phyloP scores from a whole-genome alignment of 2,113 vertebrate species.

The Cyphomyrus plagiostoma region DNA sequence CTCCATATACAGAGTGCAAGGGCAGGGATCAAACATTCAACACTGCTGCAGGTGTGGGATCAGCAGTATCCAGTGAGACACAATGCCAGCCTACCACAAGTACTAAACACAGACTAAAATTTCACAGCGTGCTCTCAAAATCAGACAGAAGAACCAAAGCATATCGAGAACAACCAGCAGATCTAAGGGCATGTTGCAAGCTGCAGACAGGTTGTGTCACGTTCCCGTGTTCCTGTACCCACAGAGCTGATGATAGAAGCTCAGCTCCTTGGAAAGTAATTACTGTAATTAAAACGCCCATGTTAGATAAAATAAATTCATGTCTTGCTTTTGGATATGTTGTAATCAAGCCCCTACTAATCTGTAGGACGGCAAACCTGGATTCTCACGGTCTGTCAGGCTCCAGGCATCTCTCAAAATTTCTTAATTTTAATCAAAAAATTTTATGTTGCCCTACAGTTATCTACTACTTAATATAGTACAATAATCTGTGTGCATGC shows the following conservation, averaged over 20 bases:
- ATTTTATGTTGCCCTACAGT: not conserved
- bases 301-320: slow-evolving; percentile 7
- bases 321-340: slow-evolving; percentile 1
- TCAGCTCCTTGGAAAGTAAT: not conserved
- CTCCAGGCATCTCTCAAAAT: not conserved
- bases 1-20: not conserved
- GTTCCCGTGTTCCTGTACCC: not conserved
- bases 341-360: not conserved
- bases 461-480: not conserved
- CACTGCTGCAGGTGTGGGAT: not conserved
- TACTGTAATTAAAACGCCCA: not conserved
- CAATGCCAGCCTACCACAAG: not conserved
- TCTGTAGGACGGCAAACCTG: not conserved
- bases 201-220: not conserved
- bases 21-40: not conserved
- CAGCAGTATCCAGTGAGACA: not conserved
- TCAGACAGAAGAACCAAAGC: not conserved
- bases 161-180: not conserved
- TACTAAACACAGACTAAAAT: not conserved
- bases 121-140: not conserved
- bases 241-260: not conserved
- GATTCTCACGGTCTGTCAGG: not conserved
- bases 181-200: not conserved
- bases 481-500: not conserved
- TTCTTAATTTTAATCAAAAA: not conserved